A percentile compares a stretch with the other conserved stretches of the same genome.
These are phyloP conservation scores for Macrobrachium rosenbergii DNA, from an alignment of 1,140 invertebrate genomes.

Conservation along the genomic window DNA sequence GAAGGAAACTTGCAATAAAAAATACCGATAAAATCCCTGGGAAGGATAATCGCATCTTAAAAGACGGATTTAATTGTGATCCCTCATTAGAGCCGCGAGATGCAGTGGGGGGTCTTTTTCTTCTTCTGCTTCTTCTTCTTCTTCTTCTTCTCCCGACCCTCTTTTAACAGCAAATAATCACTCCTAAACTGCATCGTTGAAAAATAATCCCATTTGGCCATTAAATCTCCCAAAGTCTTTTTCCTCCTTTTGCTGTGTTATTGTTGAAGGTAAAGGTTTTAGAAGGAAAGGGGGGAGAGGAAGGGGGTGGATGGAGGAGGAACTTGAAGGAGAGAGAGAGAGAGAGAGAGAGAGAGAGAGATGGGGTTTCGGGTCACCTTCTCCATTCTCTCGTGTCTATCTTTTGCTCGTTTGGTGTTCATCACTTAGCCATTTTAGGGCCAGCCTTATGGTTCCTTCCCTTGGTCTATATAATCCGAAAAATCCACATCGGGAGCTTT, in stretches of 20 bases:
- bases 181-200: slow-evolving; percentile 37
- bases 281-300: neutral
- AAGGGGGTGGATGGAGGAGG: neutral
- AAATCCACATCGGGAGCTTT: slow-evolving; percentile 56
- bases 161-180: neutral
- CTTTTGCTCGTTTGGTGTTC: slow-evolving; percentile 58
- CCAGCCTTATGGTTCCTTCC: slow-evolving; percentile 34
- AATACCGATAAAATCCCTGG: too few relatives aligned
- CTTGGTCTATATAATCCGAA: slow-evolving; percentile 52
- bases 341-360: neutral
- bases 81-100: neutral
- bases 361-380: neutral
- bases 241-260: neutral
- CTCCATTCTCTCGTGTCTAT: slow-evolving; percentile 27
- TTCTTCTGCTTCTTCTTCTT: too few relatives aligned
- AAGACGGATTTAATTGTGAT: too few relatives aligned
- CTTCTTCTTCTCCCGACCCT: neutral
- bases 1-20: too few relatives aligned
- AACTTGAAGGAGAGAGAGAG: too few relatives aligned
- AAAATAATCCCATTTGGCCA: slow-evolving; percentile 53
- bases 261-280: too few relatives aligned
- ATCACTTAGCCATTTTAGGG: slow-evolving; percentile 48
- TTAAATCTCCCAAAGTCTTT: neutral
- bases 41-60: too few relatives aligned
- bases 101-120: neutral